Base-by-base conservation (phyloP, 64 coral and sea anemone species). In the Montipora sp. region DNA sequence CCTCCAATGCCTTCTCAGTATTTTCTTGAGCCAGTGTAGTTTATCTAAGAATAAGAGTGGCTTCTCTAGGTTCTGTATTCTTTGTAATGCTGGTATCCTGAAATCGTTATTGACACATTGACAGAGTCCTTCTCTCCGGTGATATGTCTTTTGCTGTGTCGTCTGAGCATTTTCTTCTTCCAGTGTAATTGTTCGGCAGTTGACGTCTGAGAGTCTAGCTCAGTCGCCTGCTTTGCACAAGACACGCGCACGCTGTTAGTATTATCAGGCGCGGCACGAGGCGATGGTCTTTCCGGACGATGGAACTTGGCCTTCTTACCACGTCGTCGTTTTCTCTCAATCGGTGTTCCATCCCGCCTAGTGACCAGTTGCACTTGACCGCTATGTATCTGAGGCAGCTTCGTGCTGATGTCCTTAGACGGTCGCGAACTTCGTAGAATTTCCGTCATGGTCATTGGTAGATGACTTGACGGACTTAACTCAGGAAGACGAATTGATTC, bases 21-120 rank as follows among this genome's bases (percentile, higher is more conserved):
- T 49, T 16, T 78, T 78, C 47, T 3, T 2, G n/a, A 49, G 44
- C 46, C 47, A 44, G 8, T 63, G 27, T 66, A 63, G 80, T 65
- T 61, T 82, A 63, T 44, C 36, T 82, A 57, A 63, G 15, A 12
- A 18, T 82, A 57, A 63, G 15, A 12, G 11, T 12, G 51, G 23
- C 24, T 63, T 23, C 6, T 82, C 45, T 85, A 70, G 22, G 65
- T 85, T 71, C 65, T 61, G 80, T 82, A 82, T 48, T 68, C 65
- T 45, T 85, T 72, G 61, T 85, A 85, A 84, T 84, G 59, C 13
- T 84, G 81, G 82, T 85, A 85, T 4, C 61, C 65, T 13, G 82
- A 48, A 71, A 85, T 71, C 71, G 82, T 53, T 71, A 85, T 69
- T 70, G 82, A 71, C 5, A 85, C 82, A 47, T 50, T 85, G 24